phyloP scores from a whole-genome alignment of 2,113 vertebrate species.

The Dasyprocta punctata region DNA sequence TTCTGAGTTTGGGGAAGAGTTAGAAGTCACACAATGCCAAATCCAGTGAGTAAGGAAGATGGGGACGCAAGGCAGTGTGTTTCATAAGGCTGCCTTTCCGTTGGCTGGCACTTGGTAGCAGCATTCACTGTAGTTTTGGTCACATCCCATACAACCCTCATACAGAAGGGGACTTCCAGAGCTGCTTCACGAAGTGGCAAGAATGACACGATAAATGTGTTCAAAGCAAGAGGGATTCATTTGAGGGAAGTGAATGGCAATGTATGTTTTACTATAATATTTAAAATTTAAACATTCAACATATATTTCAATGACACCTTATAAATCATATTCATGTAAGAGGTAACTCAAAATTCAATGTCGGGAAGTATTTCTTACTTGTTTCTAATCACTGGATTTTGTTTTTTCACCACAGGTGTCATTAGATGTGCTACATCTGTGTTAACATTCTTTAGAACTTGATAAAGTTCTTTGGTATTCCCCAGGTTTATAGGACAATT shows the following conservation, averaged over 20 bases:
- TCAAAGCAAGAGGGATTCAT: neutral
- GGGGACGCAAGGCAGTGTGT: neutral
- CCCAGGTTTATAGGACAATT: neutral
- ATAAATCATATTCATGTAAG: neutral
- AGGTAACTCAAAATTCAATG: neutral
- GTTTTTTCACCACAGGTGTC: neutral
- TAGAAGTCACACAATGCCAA: neutral
- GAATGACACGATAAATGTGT: neutral
- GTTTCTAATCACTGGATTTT: neutral
- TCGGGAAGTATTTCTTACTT: neutral
- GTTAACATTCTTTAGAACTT: neutral
- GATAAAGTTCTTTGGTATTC: neutral
- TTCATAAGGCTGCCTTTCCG: neutral
- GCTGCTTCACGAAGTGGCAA: neutral
- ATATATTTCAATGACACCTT: neutral
- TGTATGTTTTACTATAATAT: neutral
- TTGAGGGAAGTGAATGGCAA: neutral
- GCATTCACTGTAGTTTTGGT: neutral
- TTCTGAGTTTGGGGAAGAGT: neutral
- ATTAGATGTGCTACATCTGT: neutral
- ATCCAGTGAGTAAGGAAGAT: neutral
- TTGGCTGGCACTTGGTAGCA: neutral
- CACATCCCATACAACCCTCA: neutral
- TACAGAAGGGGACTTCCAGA: neutral
- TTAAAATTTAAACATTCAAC: neutral